These are phyloP conservation scores for Holothuria leucospilota DNA, from an alignment of 53 echinoderm and acorn worm genomes.

Conservation along the genomic window DNA sequence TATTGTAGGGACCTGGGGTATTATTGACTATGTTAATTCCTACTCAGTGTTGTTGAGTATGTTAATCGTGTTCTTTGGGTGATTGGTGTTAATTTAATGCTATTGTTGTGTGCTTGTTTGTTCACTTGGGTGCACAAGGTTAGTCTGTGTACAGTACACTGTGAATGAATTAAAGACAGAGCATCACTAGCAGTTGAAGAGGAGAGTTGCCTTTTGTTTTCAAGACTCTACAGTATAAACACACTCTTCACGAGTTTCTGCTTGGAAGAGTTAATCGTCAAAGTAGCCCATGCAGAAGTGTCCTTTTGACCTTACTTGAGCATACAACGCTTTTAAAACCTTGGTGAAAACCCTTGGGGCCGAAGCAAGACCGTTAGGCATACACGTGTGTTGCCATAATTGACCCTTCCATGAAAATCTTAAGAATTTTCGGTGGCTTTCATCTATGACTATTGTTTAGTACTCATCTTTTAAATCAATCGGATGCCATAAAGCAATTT, in stretches of 20 bases:
- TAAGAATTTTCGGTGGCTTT: conserved; percentile 23
- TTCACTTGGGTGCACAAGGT: too few relatives aligned
- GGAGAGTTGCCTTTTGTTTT: too few relatives aligned
- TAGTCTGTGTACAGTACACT: too few relatives aligned
- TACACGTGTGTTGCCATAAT: conserved; percentile 41
- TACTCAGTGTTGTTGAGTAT: too few relatives aligned
- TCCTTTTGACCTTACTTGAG: conserved; percentile 6
- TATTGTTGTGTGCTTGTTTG: too few relatives aligned
- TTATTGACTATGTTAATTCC: too few relatives aligned
- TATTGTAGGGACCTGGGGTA: too few relatives aligned
- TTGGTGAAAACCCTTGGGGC: conserved; percentile 59
- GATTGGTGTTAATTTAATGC: too few relatives aligned
- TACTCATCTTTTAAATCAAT: conserved; percentile 60
- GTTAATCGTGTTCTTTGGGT: too few relatives aligned
- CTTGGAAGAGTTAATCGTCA: conserved; percentile 48
- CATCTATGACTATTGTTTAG: conserved; percentile 47
- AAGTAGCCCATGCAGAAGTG: conserved; percentile 46
- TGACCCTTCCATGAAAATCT: conserved; percentile 33
- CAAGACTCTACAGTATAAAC: too few relatives aligned
- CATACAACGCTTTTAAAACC: conserved; percentile 47
- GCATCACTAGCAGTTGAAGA: too few relatives aligned
- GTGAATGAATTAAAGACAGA: too few relatives aligned
- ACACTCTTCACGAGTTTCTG: conserved; percentile 17
- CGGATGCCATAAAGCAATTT: conserved; percentile 58
- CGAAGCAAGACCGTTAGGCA: conserved; percentile 59